Evolutionary conservation across 2,888 invertebrate genomes (phyloP), one percentile per base, ranked within the genome.

Genomic region (Spatulosminthurus flaviceps): DNA sequence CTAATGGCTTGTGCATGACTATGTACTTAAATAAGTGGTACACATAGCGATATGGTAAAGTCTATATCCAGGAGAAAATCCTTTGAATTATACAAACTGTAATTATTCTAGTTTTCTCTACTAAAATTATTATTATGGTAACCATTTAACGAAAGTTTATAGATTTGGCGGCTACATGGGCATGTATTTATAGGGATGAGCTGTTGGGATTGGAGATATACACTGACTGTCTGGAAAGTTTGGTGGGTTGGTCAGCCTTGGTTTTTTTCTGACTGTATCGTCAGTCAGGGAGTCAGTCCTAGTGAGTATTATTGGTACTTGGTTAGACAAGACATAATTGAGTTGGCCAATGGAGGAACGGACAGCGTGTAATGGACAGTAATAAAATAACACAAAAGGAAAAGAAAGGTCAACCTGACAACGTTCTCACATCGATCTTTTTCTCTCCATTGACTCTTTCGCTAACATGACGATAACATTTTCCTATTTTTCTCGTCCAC

Each of bases 391-490:
- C 71, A 71, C 71, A 71, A 74, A 77, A 60, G 70, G 64, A 70
- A 69, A 77, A 70, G 69, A 77, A 77, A 77, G 77, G 70, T 77
- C 77, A 77, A 69, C 70, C 77, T 77, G 77, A 69, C 77, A 69
- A 77, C 42, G 69, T 69, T 69, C 77, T 69, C 69, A 70, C 77
- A 69, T 77, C 51, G 69, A 77, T 76, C 76, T 76, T 76, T 67
- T 42, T 66, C 74, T 21, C 61, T 74, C 29, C 74, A 74, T 74
- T 74, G 74, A 60, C 74, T 61, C 74, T 34, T 21, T 51, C 24
- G n/a, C 11, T 73, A 34, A 26, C 61, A 64, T 29, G 74, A 74
- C 34, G 74, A 74, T 74, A 74, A 61, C 64, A 34, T 74, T 71
- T 71, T 71, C 22, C 21, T 71, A 71, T 42, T 74, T 74, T 29